Percentiles rank a stretch among this genome's conserved stretches.
Conservation (phyloP, 2,797 vertebrate species). For the Toxotes lorentzi region DNA sequence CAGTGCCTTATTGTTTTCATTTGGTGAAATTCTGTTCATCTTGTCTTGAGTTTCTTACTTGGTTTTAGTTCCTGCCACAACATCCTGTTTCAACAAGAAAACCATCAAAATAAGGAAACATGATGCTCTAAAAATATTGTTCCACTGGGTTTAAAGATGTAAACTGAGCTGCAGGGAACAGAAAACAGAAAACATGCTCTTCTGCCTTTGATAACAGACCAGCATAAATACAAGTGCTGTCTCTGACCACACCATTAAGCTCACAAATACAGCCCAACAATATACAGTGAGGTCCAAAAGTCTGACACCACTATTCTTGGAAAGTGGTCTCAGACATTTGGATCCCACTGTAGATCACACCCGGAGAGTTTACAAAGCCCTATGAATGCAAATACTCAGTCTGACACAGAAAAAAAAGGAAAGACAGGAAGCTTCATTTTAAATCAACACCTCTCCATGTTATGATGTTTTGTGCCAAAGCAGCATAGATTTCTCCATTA, state of each 20-base stretch:
- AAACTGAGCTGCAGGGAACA: neutral
- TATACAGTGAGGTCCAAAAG: too few species aligned
- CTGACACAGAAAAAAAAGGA: neutral
- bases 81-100: slow-evolving; percentile 28
- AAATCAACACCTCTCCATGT: slow-evolving; percentile 12
- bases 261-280: neutral
- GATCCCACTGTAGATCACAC: neutral
- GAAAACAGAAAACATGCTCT: neutral
- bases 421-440: slow-evolving; percentile 7
- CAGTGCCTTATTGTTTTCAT: too few species aligned
- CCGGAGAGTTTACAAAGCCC: neutral
- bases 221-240: neutral
- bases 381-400: slow-evolving; percentile 7
- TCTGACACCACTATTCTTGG: too few species aligned
- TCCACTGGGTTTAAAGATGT: slow-evolving; percentile 13
- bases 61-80: neutral
- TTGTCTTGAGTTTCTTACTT: too few species aligned
- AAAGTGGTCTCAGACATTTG: too few species aligned
- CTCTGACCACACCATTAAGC: neutral
- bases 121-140: slow-evolving; percentile 9
- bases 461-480: neutral
- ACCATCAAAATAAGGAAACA: slow-evolving; percentile 17
- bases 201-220: neutral
- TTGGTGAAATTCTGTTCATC: too few species aligned
- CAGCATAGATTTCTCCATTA: neutral